phyloP scores from a whole-genome alignment of 2,888 invertebrate species.

The Mesodorylaimus sp. region DNA sequence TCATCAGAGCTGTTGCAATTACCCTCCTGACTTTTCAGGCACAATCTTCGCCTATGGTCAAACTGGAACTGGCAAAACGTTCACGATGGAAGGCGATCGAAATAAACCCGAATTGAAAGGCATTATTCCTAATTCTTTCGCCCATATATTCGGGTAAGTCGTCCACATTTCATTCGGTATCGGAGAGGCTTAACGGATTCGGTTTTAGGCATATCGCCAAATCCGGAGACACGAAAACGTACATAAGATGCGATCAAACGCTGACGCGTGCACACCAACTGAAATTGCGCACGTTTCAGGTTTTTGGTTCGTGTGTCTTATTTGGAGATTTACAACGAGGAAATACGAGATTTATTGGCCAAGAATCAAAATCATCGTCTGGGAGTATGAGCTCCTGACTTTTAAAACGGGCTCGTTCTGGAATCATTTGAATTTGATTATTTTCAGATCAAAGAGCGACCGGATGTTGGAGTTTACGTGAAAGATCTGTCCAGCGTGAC shows the following conservation, averaged over 20 bases:
- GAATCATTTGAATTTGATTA: neutral
- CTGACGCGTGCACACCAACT: neutral
- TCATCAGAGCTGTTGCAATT: neutral
- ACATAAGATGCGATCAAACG: conserved; percentile 9
- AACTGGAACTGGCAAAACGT: conserved; percentile 90
- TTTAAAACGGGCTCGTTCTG: neutral
- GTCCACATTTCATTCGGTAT: too few relatives aligned
- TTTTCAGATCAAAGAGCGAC: conserved; percentile 60
- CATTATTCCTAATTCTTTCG: conserved; percentile 95
- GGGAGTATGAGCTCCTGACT: conserved; percentile 38
- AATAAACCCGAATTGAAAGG: conserved; percentile 71
- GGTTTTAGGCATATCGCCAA: conserved; percentile 86
- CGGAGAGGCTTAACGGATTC: too few relatives aligned
- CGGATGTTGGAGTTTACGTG: conserved; percentile 91
- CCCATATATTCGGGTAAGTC: conserved; percentile 97
- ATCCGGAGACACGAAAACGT: conserved; percentile 73
- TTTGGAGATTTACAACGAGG: conserved; percentile 96
- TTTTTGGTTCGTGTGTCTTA: conserved; percentile 93
- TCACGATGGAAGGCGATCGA: conserved; percentile 86
- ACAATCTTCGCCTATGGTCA: conserved; percentile 47
- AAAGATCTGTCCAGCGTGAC: conserved; percentile 90
- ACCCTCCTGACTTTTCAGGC: conserved; percentile 28
- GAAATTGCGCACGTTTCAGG: conserved; percentile 40
- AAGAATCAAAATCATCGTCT: conserved; percentile 64
- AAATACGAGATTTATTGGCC: conserved; percentile 78